phyloP scores from a whole-genome alignment of 2,113 vertebrate species.

The Verasper variegatus region DNA sequence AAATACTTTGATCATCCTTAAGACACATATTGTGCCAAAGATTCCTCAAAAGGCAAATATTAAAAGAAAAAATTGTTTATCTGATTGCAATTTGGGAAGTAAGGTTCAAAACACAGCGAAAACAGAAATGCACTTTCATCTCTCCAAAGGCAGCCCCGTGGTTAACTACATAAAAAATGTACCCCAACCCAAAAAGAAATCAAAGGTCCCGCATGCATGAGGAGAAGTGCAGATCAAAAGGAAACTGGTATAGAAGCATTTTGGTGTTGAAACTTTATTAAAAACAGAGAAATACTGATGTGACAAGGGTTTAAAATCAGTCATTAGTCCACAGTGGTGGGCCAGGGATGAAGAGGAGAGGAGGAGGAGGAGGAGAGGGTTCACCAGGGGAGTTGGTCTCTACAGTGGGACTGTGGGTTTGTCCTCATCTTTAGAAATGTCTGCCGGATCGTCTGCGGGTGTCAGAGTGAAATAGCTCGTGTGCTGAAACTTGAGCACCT shows the following conservation, averaged over 20 bases:
- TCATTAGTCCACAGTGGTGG: neutral
- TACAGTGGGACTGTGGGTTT: neutral
- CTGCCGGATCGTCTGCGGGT: constrained; percentile 19
- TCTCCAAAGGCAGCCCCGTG: constrained; percentile 41
- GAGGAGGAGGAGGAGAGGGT: neutral
- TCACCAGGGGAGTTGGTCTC: neutral
- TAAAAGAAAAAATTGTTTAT: constrained; percentile 54
- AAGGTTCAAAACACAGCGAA: constrained; percentile 53
- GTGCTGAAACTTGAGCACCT: constrained; percentile 96
- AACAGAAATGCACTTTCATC: constrained; percentile 71
- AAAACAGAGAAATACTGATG: constrained; percentile 26
- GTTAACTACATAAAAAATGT: constrained; percentile 45
- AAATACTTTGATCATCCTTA: constrained; percentile 65
- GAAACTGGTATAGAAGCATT: constrained; percentile 16
- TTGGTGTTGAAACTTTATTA: constrained; percentile 28
- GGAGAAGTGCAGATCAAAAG: constrained; percentile 63
- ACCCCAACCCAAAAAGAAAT: constrained; percentile 43
- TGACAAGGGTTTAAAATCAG: neutral
- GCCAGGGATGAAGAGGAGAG: neutral
- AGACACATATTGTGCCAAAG: constrained; percentile 54
- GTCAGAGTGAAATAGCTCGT: constrained; percentile 83
- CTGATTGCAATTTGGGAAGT: constrained; percentile 27
- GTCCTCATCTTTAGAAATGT: neutral
- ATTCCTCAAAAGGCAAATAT: constrained; percentile 34
- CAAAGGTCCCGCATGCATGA: constrained; percentile 42